Evolutionary conservation across 2,797 vertebrate genomes (phyloP).

Genomic region (Pogonophryne albipinna): DNA sequence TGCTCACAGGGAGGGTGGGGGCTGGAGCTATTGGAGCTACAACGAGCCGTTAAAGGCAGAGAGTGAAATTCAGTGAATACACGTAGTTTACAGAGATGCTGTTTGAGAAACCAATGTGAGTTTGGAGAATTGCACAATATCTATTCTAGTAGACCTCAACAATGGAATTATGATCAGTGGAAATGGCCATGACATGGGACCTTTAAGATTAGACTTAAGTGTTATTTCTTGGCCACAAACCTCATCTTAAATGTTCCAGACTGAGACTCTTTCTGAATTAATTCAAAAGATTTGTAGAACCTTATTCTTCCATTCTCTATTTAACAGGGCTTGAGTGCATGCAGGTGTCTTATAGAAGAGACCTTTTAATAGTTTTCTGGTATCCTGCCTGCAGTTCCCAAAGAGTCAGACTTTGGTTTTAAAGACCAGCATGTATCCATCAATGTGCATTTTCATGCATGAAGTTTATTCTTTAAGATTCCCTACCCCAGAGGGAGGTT

Average conservation of each 20-base stretch:
- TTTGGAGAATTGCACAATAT: no score
- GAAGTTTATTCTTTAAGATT: background rate
- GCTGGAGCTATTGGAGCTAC: no score
- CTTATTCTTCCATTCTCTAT: background rate
- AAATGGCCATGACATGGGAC: no score
- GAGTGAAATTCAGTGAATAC: no score
- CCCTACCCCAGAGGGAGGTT: background rate
- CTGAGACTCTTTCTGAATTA: background rate
- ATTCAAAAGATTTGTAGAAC: background rate
- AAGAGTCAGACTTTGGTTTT: slow-evolving; percentile 1
- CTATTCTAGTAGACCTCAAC: no score
- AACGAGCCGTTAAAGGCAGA: no score
- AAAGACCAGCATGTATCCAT: background rate
- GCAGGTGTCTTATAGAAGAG: slow-evolving; percentile 9
- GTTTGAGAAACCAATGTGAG: no score
- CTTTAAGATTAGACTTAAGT: background rate
- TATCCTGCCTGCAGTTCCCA: background rate
- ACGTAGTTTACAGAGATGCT: no score
- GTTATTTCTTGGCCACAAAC: background rate
- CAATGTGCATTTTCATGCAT: background rate
- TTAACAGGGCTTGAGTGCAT: slow-evolving; percentile 2
- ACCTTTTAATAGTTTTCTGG: background rate
- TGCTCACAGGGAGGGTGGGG: no score
- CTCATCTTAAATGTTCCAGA: slow-evolving; percentile 1
- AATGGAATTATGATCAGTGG: no score